Evolutionary conservation across 2,113 vertebrate species (phyloP).

Genomic region (Clarias gariepinus): DNA sequence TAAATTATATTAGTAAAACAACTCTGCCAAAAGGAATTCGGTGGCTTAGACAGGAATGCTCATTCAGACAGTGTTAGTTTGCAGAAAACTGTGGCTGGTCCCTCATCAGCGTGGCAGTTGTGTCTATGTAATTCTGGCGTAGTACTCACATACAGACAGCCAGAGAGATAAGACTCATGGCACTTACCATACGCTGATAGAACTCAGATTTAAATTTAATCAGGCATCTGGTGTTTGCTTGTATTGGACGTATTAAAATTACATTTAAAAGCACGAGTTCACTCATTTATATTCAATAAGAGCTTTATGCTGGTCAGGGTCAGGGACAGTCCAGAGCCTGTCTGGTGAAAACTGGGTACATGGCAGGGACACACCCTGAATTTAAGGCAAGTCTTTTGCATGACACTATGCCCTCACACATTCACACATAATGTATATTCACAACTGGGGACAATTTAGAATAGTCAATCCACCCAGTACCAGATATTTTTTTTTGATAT

Average conservation of each 20-base stretch:
- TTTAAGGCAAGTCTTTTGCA: not conserved
- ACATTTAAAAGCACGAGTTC: not conserved
- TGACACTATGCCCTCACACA: not conserved
- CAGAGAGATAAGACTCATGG: not conserved
- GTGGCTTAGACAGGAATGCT: slow-evolving; percentile 40
- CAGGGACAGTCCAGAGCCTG: too few species aligned
- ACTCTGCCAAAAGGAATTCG: slow-evolving; percentile 26
- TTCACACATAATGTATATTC: not conserved
- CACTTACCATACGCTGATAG: slow-evolving; percentile 5
- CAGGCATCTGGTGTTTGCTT: slow-evolving; percentile 2
- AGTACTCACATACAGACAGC: not conserved
- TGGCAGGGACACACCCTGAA: not conserved
- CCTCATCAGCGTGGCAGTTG: not conserved
- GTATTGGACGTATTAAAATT: not conserved
- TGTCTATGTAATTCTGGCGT: slow-evolving; percentile 4
- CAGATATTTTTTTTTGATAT: not conserved
- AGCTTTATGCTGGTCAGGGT: not conserved
- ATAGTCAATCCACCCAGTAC: too few species aligned
- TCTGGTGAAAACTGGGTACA: not conserved
- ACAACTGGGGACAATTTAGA: not conserved
- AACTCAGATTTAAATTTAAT: slow-evolving; percentile 21
- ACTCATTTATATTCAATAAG: not conserved
- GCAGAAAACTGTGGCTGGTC: not conserved
- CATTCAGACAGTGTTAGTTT: slow-evolving; percentile 9
- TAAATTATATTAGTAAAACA: slow-evolving; percentile 28